Evolutionary conservation across 2,888 invertebrate species (phyloP).

Genomic region (Nomada goodeniana): DNA sequence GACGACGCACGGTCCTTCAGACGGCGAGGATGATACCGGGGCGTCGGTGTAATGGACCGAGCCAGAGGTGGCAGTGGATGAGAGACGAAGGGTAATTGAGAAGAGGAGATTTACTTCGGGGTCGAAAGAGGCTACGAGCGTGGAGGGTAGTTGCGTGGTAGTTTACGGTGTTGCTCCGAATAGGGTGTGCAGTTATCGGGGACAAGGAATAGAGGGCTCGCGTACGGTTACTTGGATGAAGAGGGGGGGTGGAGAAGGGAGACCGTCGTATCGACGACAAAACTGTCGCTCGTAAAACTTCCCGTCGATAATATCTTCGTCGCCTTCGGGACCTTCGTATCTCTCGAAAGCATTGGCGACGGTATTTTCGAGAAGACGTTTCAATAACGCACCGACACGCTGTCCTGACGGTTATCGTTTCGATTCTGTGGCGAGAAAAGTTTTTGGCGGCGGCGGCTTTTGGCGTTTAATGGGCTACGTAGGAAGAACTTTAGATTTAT

Average conservation of each 20-base stretch:
- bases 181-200: constrained; percentile 70
- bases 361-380: constrained; percentile 32
- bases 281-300: constrained; percentile 73
- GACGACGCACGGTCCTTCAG: constrained; percentile 30
- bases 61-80: constrained; percentile 61
- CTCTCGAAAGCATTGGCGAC: constrained; percentile 30
- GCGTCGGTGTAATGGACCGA: constrained; percentile 78
- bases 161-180: constrained; percentile 76
- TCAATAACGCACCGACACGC: constrained; percentile 4
- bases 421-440: not conserved
- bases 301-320: constrained; percentile 64
- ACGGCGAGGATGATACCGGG: constrained; percentile 63
- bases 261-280: constrained; percentile 63
- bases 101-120: constrained; percentile 83
- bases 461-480: constrained; percentile 27
- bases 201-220: constrained; percentile 59
- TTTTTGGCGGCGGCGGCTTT: constrained; percentile 6
- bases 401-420: constrained; percentile 27
- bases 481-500: constrained; percentile 10
- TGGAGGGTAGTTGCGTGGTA: too few species aligned
- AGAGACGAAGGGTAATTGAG: constrained; percentile 81
- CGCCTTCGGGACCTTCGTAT: constrained; percentile 29
- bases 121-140: constrained; percentile 54
- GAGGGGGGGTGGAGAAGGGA: constrained; percentile 24
- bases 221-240: constrained; percentile 53